phyloP scores from a whole-genome alignment of 2,888 invertebrate species.

The Myopa testacea region DNA sequence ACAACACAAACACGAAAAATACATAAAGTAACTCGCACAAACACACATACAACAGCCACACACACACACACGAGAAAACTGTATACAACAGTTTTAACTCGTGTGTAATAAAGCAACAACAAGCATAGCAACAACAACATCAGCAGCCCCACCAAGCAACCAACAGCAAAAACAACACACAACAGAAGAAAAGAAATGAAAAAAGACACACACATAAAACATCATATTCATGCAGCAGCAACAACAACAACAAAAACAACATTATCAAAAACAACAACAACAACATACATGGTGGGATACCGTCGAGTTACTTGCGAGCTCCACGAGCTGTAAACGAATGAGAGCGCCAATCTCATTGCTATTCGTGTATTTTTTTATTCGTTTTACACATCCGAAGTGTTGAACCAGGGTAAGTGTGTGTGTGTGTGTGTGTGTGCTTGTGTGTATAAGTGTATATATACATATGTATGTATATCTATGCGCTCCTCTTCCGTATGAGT shows the following conservation, averaged over 20 bases:
- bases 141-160: conserved; percentile 31
- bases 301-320: background rate
- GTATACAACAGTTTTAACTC: conserved; percentile 53
- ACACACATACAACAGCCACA: conserved; percentile 38
- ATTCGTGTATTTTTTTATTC: conserved; percentile 19
- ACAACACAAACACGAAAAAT: conserved; percentile 43
- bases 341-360: conserved; percentile 16
- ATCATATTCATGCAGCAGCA: conserved; percentile 15
- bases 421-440: background rate
- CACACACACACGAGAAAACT: conserved; percentile 47
- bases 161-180: conserved; percentile 14
- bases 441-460: background rate
- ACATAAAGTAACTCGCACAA: conserved; percentile 46
- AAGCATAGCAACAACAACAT: conserved; percentile 39
- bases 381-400: no score
- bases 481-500: background rate
- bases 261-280: conserved; percentile 10
- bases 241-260: conserved; percentile 11
- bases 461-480: background rate
- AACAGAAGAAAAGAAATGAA: conserved; percentile 32
- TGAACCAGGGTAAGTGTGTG: background rate
- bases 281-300: conserved; percentile 27
- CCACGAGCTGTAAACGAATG: conserved; percentile 29
- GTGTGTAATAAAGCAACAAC: conserved; percentile 57
- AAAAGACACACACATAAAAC: conserved; percentile 41